phyloP scores from a whole-genome alignment of 2,888 invertebrate species.

The Troides aeacus region DNA sequence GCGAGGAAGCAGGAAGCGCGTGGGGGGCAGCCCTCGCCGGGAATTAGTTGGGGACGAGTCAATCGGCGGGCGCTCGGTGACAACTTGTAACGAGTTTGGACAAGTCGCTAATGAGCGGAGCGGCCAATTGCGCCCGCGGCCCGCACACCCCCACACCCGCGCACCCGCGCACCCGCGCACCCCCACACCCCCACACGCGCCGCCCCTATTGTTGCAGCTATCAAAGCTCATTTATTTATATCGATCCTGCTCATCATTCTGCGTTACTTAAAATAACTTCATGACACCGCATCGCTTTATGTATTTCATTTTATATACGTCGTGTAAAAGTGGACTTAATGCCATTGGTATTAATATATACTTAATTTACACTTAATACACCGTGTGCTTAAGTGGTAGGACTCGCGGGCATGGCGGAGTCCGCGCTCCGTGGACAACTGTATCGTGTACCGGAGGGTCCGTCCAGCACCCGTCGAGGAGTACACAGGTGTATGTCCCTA shows the following conservation, averaged over 20 bases:
- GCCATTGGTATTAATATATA: too few relatives aligned
- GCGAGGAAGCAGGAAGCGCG: neutral
- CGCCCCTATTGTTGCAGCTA: neutral
- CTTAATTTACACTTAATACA: too few relatives aligned
- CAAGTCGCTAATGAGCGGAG: conserved; percentile 72
- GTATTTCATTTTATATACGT: too few relatives aligned
- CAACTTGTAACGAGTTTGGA: conserved; percentile 74
- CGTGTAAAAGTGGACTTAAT: too few relatives aligned
- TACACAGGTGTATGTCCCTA: too few relatives aligned
- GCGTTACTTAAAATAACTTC: neutral
- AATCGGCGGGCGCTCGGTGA: conserved; percentile 43
- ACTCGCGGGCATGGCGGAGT: too few relatives aligned
- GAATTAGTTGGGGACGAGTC: conserved; percentile 46
- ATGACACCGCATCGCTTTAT: too few relatives aligned
- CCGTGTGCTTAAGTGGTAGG: too few relatives aligned
- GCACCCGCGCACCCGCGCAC: neutral
- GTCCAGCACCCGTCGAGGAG: too few relatives aligned
- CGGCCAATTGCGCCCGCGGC: conserved; percentile 33
- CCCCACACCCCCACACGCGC: conserved; percentile 1
- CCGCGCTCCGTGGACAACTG: too few relatives aligned
- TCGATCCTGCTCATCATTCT: neutral
- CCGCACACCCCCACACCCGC: conserved; percentile 8
- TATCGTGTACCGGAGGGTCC: too few relatives aligned
- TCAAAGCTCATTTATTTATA: neutral
- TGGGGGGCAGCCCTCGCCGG: conserved; percentile 31